phyloP scores from a whole-genome alignment of 2,113 vertebrate species.

The Indicator indicator region DNA sequence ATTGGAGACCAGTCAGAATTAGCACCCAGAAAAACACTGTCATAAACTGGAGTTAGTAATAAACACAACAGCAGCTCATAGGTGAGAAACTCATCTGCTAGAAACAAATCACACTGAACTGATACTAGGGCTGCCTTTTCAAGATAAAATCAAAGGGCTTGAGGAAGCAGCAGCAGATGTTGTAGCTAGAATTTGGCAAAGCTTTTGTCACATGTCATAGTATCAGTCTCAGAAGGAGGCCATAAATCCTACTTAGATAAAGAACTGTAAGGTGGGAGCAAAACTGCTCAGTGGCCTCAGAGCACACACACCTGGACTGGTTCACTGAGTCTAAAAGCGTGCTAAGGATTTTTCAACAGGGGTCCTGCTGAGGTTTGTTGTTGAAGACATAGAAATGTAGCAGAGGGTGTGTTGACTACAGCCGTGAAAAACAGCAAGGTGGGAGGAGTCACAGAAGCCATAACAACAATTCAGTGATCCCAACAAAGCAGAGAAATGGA shows the following conservation, averaged over 20 bases:
- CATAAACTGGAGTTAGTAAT: neutral
- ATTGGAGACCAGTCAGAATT: neutral
- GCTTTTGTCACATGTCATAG: constrained; percentile 1
- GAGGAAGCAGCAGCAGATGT: neutral
- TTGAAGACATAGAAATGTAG: neutral
- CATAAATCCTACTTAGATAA: neutral
- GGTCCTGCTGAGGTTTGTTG: neutral
- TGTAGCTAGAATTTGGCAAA: neutral
- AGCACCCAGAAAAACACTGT: neutral
- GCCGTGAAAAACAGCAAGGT: neutral
- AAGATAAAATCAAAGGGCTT: neutral
- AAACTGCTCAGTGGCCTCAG: neutral
- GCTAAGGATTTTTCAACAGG: neutral
- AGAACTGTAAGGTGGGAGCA: neutral
- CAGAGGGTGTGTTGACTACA: neutral
- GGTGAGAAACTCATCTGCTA: neutral
- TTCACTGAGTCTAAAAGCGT: neutral
- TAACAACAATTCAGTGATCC: neutral
- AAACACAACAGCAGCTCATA: neutral
- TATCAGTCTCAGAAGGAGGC: neutral
- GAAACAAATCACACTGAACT: neutral
- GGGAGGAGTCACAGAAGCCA: neutral
- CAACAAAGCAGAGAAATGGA: neutral
- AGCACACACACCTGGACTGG: neutral
- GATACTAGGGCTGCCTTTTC: neutral